Base-by-base conservation (phyloP, 2,113 vertebrate species). In the Manacus vitellinus region DNA sequence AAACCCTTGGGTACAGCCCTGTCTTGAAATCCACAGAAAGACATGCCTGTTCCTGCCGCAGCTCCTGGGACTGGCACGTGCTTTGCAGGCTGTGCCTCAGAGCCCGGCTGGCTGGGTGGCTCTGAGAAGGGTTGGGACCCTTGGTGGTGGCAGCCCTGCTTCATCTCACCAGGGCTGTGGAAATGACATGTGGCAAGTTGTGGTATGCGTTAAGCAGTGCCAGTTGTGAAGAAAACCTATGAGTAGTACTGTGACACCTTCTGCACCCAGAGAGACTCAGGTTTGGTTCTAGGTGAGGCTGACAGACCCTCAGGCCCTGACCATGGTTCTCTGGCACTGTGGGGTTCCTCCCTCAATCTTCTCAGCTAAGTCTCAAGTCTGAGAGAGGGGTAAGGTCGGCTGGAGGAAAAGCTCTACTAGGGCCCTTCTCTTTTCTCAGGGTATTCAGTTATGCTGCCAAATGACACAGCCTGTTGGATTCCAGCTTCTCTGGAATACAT, bases 231-330 rank as follows among this genome's bases (percentile, higher is more conserved):
- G 35, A 25, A 66, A 76, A 44, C 22, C 8, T 20, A 0, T 0
- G 9, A 49, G 15, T 83, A 74, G 24, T 35, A 8, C 52, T 27
- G 3, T 9, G 11, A 10, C 33, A 65, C 33, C 7, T 55, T 51
- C 18, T 0, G 1, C 0, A 1, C 25, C 75, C 11, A 5, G 61
- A 72, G 66, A 80, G 25, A 39, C 27, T 62, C 43, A 8, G 3
- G 62, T 72, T 30, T 76, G 62, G 30, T 58, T 74, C 59, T 25
- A 37, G 56, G 12, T 58, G 81, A 43, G 47, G 12, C 66, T 61
- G 21, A 49, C 24, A 62, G 65, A 80, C 61, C 11, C 39, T 66
- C 35, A 72, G n/a, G 10, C n/a, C 22, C 30, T 72, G 58, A 41
- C 6, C 31, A 7, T 17, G 15, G 28, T 54, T 28, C 44, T 82